Evolutionary conservation across 2,797 vertebrate species (phyloP).

Genomic region (Pangasius macronema): DNA sequence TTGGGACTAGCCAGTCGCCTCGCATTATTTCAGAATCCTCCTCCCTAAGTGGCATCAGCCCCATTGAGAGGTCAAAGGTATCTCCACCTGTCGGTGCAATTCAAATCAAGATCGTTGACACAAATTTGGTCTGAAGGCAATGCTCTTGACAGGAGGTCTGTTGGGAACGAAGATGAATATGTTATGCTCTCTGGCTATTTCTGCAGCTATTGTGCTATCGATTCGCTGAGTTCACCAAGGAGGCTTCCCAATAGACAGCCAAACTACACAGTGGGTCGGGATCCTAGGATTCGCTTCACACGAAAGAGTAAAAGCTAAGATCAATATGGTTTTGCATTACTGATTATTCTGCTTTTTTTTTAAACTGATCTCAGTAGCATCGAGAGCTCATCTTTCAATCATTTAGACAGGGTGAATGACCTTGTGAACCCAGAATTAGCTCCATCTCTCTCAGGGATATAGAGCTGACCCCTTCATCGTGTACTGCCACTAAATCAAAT

Average conservation of each 20-base stretch:
- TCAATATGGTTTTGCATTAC: background rate
- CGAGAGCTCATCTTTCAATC: background rate
- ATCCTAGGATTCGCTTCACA: slow-evolving; percentile 13
- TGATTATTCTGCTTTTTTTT: background rate
- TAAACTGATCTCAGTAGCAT: too few relatives aligned
- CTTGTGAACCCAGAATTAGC: slow-evolving; percentile 47
- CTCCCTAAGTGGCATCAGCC: background rate
- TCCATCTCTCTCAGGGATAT: slow-evolving; percentile 49
- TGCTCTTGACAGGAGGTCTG: background rate
- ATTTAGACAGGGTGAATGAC: background rate
- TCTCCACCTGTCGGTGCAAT: slow-evolving; percentile 25
- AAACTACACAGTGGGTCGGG: background rate
- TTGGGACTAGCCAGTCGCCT: slow-evolving; percentile 7
- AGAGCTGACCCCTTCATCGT: slow-evolving; percentile 55
- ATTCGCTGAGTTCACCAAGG: slow-evolving; percentile 41
- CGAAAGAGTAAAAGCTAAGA: background rate
- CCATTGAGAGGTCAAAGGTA: slow-evolving; percentile 13
- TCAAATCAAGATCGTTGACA: slow-evolving; percentile 36
- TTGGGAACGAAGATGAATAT: slow-evolving; percentile 35
- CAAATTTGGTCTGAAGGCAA: slow-evolving; percentile 16
- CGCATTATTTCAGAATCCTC: slow-evolving; percentile 22
- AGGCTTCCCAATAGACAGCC: slow-evolving; percentile 12
- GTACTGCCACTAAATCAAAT: slow-evolving; percentile 62
- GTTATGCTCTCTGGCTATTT: slow-evolving; percentile 37
- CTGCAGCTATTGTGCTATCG: slow-evolving; percentile 47